Conservation (phyloP, 92 coral and sea anemone genomes). For the Hydrozoanthus gracilis region DNA sequence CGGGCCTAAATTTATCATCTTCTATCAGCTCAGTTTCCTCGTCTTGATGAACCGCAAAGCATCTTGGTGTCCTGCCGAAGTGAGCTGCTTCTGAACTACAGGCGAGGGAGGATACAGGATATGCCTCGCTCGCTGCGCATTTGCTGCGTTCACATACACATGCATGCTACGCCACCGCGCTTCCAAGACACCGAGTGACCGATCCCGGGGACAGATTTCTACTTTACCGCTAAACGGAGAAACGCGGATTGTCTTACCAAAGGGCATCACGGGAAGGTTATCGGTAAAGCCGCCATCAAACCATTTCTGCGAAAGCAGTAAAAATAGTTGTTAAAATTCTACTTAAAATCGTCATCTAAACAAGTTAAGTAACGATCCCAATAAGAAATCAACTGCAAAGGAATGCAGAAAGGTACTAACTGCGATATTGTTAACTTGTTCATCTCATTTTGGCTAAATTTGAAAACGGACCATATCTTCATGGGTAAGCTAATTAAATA, state of each 20-base stretch:
- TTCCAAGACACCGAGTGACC: constrained; percentile 63
- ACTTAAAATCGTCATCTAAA: no score
- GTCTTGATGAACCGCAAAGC: constrained; percentile 32
- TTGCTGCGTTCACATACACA: constrained; percentile 78
- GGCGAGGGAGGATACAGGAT: constrained; percentile 83
- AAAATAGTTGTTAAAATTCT: not conserved
- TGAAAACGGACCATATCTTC: no score
- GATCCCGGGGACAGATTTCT: constrained; percentile 92
- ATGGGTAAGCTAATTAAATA: no score
- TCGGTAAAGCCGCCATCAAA: constrained; percentile 97
- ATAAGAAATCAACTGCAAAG: no score
- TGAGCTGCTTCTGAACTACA: constrained; percentile 21
- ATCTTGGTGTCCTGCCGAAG: constrained; percentile 6
- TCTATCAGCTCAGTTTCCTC: constrained; percentile 30
- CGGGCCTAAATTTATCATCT: not conserved
- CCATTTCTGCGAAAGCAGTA: constrained; percentile 72
- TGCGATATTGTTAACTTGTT: no score
- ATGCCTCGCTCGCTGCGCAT: constrained; percentile 76
- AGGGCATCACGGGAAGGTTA: constrained; percentile 78
- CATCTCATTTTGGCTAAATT: no score
- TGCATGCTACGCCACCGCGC: constrained; percentile 83
- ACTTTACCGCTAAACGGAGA: constrained; percentile 95
- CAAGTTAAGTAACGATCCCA: no score
- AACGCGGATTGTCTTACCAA: constrained; percentile 83
- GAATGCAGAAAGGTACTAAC: no score